These are phyloP conservation scores for Lypha dubia DNA, from an alignment of 2,888 invertebrate genomes.

Conservation along the genomic window DNA sequence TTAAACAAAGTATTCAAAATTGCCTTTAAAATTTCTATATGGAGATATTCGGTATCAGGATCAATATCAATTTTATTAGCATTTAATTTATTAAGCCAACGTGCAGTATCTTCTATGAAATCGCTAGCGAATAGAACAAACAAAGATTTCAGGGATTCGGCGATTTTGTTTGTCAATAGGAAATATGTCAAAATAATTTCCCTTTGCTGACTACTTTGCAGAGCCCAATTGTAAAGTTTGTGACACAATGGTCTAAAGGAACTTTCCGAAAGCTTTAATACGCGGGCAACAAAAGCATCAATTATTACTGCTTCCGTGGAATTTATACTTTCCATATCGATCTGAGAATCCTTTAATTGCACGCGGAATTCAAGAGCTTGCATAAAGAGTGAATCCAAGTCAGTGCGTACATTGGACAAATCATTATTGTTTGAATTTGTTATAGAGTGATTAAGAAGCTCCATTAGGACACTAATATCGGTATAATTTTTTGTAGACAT, in stretches of 20 bases:
- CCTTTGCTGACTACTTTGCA: constrained; percentile 81
- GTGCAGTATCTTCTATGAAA: constrained; percentile 91
- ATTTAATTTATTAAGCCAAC: constrained; percentile 89
- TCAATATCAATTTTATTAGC: constrained; percentile 84
- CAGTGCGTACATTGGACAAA: constrained; percentile 87
- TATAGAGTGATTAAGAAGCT: constrained; percentile 89
- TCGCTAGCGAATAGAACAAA: constrained; percentile 96
- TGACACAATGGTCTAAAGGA: constrained; percentile 95
- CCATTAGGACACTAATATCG: constrained; percentile 89
- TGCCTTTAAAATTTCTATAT: constrained; percentile 84
- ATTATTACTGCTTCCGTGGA: constrained; percentile 90
- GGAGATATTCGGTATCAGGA: constrained; percentile 83
- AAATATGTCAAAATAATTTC: constrained; percentile 87
- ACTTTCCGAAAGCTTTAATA: constrained; percentile 94
- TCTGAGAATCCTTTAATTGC: constrained; percentile 82
- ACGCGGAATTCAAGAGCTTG: constrained; percentile 88
- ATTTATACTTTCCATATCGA: constrained; percentile 83
- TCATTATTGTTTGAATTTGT: constrained; percentile 86
- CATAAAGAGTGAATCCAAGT: constrained; percentile 90
- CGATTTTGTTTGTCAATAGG: constrained; percentile 90
- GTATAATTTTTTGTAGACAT: constrained; percentile 85
- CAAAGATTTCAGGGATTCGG: constrained; percentile 92
- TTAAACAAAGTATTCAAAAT: constrained; percentile 90
- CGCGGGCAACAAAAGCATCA: constrained; percentile 90
- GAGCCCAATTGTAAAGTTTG: constrained; percentile 94